Evolutionary conservation across 2,113 vertebrate genomes (phyloP).

Genomic region (Rhombomys opimus): DNA sequence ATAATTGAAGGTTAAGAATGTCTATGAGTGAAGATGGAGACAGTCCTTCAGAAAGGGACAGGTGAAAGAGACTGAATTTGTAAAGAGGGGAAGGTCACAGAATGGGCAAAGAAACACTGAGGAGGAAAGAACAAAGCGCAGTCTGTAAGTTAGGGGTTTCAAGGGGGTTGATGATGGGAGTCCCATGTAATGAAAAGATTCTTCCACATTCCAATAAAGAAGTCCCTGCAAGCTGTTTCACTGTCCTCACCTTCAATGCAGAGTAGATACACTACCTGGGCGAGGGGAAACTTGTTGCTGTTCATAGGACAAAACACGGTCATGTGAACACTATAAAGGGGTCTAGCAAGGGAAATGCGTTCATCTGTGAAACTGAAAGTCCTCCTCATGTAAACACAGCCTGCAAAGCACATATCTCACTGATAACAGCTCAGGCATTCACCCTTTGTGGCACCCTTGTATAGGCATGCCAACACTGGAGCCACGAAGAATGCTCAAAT

Average conservation of each 20-base stretch:
- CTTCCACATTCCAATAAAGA: not conserved
- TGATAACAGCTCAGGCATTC: rapidly evolving
- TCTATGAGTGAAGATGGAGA: not conserved
- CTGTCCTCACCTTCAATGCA: rapidly evolving
- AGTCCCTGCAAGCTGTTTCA: not conserved
- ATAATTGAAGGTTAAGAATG: not conserved
- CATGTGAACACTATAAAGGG: not conserved
- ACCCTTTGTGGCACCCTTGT: rapidly evolving
- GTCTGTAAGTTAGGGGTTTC: not conserved
- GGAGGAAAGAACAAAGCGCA: not conserved
- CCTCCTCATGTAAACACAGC: rapidly evolving
- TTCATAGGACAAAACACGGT: not conserved
- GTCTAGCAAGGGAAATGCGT: not conserved
- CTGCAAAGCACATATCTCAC: not conserved
- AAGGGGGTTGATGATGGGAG: not conserved
- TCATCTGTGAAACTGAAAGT: rapidly evolving
- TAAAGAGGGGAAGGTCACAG: not conserved
- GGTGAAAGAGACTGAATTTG: rapidly evolving
- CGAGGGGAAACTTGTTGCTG: rapidly evolving
- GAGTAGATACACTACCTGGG: rapidly evolving
- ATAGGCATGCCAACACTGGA: not conserved
- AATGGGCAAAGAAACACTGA: rapidly evolving
- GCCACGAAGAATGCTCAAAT: not conserved
- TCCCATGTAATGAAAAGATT: not conserved
- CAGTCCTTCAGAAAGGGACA: no score